Percentiles rank a stretch among this genome's conserved stretches.
phyloP scores from a whole-genome alignment of 2,888 invertebrate genomes.

The Adela reaumurella region DNA sequence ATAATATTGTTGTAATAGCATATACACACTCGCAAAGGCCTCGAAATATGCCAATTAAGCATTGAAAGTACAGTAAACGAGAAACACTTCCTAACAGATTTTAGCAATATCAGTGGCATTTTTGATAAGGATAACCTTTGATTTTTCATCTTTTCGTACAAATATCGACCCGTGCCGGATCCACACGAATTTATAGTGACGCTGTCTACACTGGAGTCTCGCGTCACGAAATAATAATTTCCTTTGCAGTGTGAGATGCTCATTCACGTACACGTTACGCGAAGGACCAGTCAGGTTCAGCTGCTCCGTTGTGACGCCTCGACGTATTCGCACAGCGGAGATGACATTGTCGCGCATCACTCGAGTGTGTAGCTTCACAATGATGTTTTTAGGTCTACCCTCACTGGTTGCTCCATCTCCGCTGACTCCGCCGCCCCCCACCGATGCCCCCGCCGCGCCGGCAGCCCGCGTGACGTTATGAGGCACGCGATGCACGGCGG shows the following conservation, averaged over 20 bases:
- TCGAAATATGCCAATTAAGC: no score
- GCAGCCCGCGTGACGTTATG: no score
- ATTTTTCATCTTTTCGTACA: not conserved
- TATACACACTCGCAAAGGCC: no score
- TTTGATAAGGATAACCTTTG: not conserved
- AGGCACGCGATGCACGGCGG: no score
- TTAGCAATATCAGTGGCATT: not conserved
- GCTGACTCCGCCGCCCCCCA: no score
- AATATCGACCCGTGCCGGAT: not conserved
- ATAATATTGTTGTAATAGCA: no score
- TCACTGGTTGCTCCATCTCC: not conserved
- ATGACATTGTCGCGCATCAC: conserved; percentile 1
- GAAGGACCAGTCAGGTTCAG: not conserved
- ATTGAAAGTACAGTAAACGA: no score
- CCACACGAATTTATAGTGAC: not conserved
- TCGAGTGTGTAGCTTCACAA: not conserved
- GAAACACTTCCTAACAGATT: no score
- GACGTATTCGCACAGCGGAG: not conserved
- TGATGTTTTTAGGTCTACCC: not conserved
- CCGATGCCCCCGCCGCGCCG: no score
- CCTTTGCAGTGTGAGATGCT: conserved; percentile 1
- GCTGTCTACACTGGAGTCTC: not conserved
- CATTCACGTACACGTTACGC: not conserved
- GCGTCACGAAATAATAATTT: conserved; percentile 1
- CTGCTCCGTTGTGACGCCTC: not conserved